Base-by-base conservation (phyloP, 2,113 vertebrate genomes). In the Scomber colias region DNA sequence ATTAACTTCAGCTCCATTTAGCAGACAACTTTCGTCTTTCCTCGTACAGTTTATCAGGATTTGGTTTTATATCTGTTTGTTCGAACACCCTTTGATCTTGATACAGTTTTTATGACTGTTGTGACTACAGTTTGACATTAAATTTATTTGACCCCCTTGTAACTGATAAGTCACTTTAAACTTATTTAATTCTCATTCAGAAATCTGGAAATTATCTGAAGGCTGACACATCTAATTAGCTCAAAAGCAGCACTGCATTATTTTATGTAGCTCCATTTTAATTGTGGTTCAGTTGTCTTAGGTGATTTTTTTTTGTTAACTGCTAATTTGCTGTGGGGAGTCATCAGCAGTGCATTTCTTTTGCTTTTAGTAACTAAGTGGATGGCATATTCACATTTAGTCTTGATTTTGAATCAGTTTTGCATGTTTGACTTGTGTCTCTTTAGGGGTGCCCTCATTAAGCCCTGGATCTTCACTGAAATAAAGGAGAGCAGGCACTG, bases 381-480 rank as follows among this genome's bases (percentile, higher is more conserved):
- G 19, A 57, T n/a, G 15, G 12, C 19, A 40, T 7, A 4, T 46
- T 21, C 67, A 45, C 5, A 69, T 6, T 5, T n/a, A 46, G 31
- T 57, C 55, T 11, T 2, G 3, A 48, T 11, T 30, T 50, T 51
- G 15, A 31, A 15, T 6, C n/a, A 51, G 48, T 14, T n/a, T 16
- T 66, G 44, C 4, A 40, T 35, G 8, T 49, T 11, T 61, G 21
- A 63, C 10, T 30, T 44, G 31, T 48, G 19, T 57, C 9, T 66
- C 67, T 51, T 0, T 88, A 99, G 98, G 24, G 98, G 98, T 0
- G 97, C 98, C 0, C 95, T 99, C 59, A 96, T 99, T 78, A 99
- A 99, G 82, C 98, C 97, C 0, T 99, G 98, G 98, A 94, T 99
- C 67, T 99, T 99, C 92, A 99, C 97, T 0, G 98, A 99, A 90